Percentiles rank a stretch among this genome's conserved stretches.
phyloP scores from a whole-genome alignment of 2,888 invertebrate species.

The Acronicta leporina region DNA sequence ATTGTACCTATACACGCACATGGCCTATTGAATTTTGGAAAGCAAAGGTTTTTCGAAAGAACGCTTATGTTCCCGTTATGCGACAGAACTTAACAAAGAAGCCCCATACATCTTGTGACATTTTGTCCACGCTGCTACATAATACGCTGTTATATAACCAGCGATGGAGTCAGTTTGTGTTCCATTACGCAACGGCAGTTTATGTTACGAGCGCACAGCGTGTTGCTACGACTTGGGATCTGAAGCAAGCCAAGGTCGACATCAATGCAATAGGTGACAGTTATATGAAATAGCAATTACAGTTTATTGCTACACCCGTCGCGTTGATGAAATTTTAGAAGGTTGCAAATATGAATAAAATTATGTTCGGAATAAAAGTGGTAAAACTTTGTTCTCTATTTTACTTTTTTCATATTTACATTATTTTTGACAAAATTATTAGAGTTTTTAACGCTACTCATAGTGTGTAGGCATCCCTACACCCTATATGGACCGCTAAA shows the following conservation, averaged over 20 bases:
- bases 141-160: slow-evolving; percentile 74
- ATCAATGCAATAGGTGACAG: slow-evolving; percentile 52
- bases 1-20: neutral
- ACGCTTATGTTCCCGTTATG: slow-evolving; percentile 33
- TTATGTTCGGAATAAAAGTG: too few relatives aligned
- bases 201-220: slow-evolving; percentile 67
- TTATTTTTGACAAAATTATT: too few relatives aligned
- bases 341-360: neutral
- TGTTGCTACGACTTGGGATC: slow-evolving; percentile 45
- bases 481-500: too few relatives aligned
- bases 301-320: slow-evolving; percentile 41
- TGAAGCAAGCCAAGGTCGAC: slow-evolving; percentile 59
- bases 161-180: slow-evolving; percentile 74
- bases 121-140: slow-evolving; percentile 72
- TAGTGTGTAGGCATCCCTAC: too few relatives aligned
- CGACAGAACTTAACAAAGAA: slow-evolving; percentile 60
- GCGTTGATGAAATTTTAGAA: slow-evolving; percentile 15
- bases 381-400: too few relatives aligned
- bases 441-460: too few relatives aligned
- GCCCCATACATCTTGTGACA: slow-evolving; percentile 71
- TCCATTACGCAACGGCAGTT: slow-evolving; percentile 70
- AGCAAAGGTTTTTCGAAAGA: slow-evolving; percentile 25
- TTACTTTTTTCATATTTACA: too few relatives aligned
- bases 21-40: neutral
- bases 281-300: slow-evolving; percentile 43